phyloP scores from a whole-genome alignment of 2,888 invertebrate genomes.

The Orchesellides sinensis region DNA sequence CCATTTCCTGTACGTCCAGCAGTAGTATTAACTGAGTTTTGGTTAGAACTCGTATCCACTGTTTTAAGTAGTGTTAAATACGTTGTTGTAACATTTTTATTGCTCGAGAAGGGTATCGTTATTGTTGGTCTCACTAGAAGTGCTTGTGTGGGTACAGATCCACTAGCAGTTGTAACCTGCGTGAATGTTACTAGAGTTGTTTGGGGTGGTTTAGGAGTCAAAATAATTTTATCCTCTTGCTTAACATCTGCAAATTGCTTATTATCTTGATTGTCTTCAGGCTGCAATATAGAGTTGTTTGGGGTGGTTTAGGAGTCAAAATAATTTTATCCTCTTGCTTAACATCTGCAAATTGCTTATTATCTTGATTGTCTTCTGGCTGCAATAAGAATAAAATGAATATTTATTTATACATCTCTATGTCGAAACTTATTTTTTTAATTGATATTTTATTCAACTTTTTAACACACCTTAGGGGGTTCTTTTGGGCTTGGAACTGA shows the following conservation, averaged over 20 bases:
- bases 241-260: slow-evolving; percentile 7
- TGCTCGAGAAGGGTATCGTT: slow-evolving; percentile 56
- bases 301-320: slow-evolving; percentile 27
- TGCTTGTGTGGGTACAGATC: slow-evolving; percentile 69
- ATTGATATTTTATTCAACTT: background rate
- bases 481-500: slow-evolving; percentile 85
- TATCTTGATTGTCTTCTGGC: slow-evolving; percentile 22
- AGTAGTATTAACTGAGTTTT: slow-evolving; percentile 12
- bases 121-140: slow-evolving; percentile 73
- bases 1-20: background rate
- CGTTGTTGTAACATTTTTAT: slow-evolving; percentile 72
- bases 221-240: slow-evolving; percentile 40
- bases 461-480: slow-evolving; percentile 39
- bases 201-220: slow-evolving; percentile 53
- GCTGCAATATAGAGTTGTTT: slow-evolving; percentile 20
- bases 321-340: slow-evolving; percentile 45
- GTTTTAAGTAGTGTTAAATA: slow-evolving; percentile 72
- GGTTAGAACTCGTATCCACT: slow-evolving; percentile 59
- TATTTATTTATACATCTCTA: too few relatives aligned
- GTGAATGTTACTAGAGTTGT: slow-evolving; percentile 70
- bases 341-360: background rate
- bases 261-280: slow-evolving; percentile 24
- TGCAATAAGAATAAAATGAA: slow-evolving; percentile 20
- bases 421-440: too few relatives aligned
- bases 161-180: slow-evolving; percentile 68